Evolutionary conservation across 2,797 vertebrate genomes (phyloP), one percentile per base, ranked within the genome.

Genomic region (Oryzias dopingdopingensis): DNA sequence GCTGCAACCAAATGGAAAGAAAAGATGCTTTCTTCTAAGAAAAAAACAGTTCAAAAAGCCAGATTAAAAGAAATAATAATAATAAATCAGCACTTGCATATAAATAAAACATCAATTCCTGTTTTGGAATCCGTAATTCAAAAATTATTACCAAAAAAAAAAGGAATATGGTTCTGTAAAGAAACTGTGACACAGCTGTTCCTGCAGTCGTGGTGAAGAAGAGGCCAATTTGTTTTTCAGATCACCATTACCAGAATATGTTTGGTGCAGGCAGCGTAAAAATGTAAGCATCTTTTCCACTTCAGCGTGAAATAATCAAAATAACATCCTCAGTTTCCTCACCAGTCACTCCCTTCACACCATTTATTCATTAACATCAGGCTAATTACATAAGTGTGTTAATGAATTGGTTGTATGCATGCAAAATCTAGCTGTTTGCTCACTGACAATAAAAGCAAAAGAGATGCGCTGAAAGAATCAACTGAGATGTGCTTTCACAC

Each of bases 341-440:
- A 65, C 74, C 57, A 70, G 55, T 52, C 42, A 42, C 58, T 57
- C 48, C 29, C 29, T 61, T 54, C 59, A 42, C 52, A 42, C 52
- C 44, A 43, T 44, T 46, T 44, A 81, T 64, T 71, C 16, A 6
- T 72, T 75, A 84, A 70, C 66, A 60, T 44, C 56, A 50, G 32
- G 29, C 61, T 77, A 76, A 83, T 81, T 72, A 70, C 50, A 63
- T 72, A 72, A 82, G 82, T 63, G 62, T 37, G 43, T 51, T 77
- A 70, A 83, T 79, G 54, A 79, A 82, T 81, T 57, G 59, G 63
- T 74, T 54, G 70, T 68, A 80, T 65, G 62, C 68, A 70, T 54
- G 37, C 46, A 40, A 71, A 51, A 37, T 8, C 43, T 32, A 45
- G 50, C 55, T 17, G 40, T 65, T 81, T 65, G 32, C 24, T 44